These are phyloP conservation scores for Sebastes schlegelii DNA, from an alignment of 2,113 vertebrate species.

Conservation along the genomic window DNA sequence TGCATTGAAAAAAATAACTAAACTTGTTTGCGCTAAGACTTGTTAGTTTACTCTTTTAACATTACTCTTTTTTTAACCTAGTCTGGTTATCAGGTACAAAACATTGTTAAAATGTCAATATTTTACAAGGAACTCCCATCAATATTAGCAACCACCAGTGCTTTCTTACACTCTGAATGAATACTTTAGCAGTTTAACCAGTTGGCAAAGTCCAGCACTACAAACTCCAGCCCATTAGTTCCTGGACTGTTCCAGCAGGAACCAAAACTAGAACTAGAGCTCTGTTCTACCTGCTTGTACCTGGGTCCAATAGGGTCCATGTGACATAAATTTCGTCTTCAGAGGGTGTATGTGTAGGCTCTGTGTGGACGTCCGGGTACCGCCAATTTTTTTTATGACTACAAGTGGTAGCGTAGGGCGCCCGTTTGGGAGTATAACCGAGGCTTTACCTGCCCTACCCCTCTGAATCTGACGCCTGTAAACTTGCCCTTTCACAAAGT, in stretches of 20 bases:
- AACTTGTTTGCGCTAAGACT: background rate
- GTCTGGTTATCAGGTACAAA: background rate
- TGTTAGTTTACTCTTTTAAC: background rate
- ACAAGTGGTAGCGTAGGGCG: too few relatives aligned
- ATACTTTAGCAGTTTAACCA: background rate
- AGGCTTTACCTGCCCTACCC: background rate
- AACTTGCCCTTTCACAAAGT: slow-evolving; percentile 16
- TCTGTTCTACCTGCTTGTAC: background rate
- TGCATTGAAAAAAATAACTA: background rate
- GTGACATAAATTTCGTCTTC: too few relatives aligned
- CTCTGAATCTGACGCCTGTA: slow-evolving; percentile 1
- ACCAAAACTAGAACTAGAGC: background rate
- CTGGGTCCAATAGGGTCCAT: background rate
- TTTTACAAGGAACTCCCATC: background rate
- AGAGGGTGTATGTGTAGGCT: too few relatives aligned
- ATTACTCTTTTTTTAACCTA: background rate
- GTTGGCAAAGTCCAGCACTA: background rate
- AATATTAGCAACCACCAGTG: background rate
- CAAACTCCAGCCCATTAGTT: background rate
- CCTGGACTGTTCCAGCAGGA: background rate
- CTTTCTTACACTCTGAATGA: background rate
- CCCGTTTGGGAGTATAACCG: too few relatives aligned
- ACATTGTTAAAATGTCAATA: background rate
- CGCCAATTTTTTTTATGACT: too few relatives aligned
- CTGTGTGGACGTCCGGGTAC: too few relatives aligned